Conservation (phyloP, 2,888 invertebrate genomes). For the Pristionchus mayeri region DNA sequence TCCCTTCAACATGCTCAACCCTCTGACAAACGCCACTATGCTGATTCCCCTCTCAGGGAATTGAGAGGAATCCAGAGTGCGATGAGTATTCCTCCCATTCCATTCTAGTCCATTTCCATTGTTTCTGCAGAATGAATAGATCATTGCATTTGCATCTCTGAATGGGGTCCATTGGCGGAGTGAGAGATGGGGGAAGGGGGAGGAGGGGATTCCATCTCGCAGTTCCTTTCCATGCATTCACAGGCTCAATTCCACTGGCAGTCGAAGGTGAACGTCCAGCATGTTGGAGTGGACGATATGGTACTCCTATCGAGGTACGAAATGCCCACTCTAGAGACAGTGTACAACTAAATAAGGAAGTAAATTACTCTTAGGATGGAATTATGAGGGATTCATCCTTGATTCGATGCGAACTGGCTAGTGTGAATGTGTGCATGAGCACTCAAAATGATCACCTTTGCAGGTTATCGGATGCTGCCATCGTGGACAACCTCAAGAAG, state of each 20-base stretch:
- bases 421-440: no score
- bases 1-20: no score
- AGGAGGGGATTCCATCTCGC: not conserved
- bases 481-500: conserved; percentile 83
- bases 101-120: conserved; percentile 34
- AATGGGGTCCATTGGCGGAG: not conserved
- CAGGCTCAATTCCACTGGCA: conserved; percentile 83
- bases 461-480: conserved; percentile 78
- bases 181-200: not conserved
- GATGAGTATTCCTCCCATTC: conserved; percentile 3
- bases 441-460: conserved; percentile 38
- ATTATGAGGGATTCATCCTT: not conserved
- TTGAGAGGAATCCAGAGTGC: not conserved
- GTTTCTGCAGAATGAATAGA: conserved; percentile 11
- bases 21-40: no score
- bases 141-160: not conserved
- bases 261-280: conserved; percentile 82
- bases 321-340: not conserved
- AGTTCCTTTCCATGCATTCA: not conserved
- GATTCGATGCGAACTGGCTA: no score
- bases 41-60: no score
- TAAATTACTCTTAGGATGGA: conserved; percentile 9
- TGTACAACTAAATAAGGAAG: no score
- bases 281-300: conserved; percentile 85
- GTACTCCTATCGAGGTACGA: conserved; percentile 81